Evolutionary conservation across 2,888 invertebrate genomes (phyloP).

Genomic region (Eledona agricola): DNA sequence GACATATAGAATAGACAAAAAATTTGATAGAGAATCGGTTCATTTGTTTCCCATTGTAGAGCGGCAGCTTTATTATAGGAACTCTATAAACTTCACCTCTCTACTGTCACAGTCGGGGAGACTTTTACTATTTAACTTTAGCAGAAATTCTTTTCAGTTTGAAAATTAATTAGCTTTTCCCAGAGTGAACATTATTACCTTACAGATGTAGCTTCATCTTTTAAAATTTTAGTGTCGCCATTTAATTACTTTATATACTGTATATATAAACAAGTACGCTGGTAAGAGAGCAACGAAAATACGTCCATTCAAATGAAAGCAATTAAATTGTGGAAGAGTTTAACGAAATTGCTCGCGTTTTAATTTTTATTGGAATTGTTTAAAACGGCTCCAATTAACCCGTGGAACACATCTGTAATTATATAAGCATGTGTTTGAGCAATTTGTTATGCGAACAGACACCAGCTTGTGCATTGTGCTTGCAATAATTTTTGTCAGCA

Average conservation of each 20-base stretch:
- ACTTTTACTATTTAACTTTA: no score
- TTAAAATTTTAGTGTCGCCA: constrained; percentile 7
- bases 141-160: constrained; percentile 16
- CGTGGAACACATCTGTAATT: constrained; percentile 28
- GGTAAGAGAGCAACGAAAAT: constrained; percentile 23
- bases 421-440: constrained; percentile 32
- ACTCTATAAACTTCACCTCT: constrained; percentile 17
- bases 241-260: constrained; percentile 25
- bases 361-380: constrained; percentile 12
- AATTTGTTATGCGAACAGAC: constrained; percentile 31
- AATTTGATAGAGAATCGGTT: constrained; percentile 9
- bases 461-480: constrained; percentile 29
- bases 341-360: constrained; percentile 2
- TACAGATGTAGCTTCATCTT: constrained; percentile 18
- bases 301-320: constrained; percentile 17
- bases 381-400: constrained; percentile 13
- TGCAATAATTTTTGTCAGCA: constrained; percentile 37
- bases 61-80: constrained; percentile 13
- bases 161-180: constrained; percentile 17
- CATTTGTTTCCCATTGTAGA: constrained; percentile 19
- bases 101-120: no score
- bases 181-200: constrained; percentile 16
- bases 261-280: constrained; percentile 14
- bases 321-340: constrained; percentile 20
- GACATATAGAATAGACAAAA: constrained; percentile 17